Evolutionary conservation across 2,113 vertebrate species (phyloP).

Genomic region (Entelurus aequoreus): DNA sequence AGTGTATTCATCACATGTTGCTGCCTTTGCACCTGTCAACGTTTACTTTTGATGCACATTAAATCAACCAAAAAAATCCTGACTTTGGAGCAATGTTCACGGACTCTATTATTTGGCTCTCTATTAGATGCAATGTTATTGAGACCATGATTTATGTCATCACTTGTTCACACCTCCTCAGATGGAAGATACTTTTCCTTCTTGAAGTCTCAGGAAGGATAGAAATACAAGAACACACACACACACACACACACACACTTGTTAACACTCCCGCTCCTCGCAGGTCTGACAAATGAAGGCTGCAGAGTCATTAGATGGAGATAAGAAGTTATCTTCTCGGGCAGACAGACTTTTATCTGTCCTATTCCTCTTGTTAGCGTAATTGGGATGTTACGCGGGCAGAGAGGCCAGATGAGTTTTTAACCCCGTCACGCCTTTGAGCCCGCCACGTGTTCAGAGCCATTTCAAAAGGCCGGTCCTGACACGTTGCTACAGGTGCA

Average conservation of each 20-base stretch:
- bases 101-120: too few relatives aligned
- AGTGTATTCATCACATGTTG: too few relatives aligned
- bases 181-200: too few relatives aligned
- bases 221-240: slow-evolving; percentile 38
- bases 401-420: slow-evolving; percentile 65
- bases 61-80: too few relatives aligned
- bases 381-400: slow-evolving; percentile 87
- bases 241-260: slow-evolving; percentile 60
- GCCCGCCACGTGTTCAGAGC: slow-evolving; percentile 61
- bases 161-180: too few relatives aligned
- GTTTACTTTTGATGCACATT: too few relatives aligned
- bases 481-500: slow-evolving; percentile 55
- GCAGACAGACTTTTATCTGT: slow-evolving; percentile 91
- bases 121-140: too few relatives aligned
- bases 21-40: too few relatives aligned
- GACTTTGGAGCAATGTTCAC: too few relatives aligned
- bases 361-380: slow-evolving; percentile 85
- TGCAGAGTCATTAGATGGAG: slow-evolving; percentile 96
- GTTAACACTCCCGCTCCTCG: slow-evolving; percentile 54
- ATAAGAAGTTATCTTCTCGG: slow-evolving; percentile 97
- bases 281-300: slow-evolving; percentile 94
- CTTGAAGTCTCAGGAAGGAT: too few relatives aligned
- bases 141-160: too few relatives aligned
- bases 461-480: slow-evolving; percentile 51
- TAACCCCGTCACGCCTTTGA: slow-evolving; percentile 67